Evolutionary conservation across 1,140 invertebrate genomes (phyloP).

Genomic region (Caligus rogercresseyi): DNA sequence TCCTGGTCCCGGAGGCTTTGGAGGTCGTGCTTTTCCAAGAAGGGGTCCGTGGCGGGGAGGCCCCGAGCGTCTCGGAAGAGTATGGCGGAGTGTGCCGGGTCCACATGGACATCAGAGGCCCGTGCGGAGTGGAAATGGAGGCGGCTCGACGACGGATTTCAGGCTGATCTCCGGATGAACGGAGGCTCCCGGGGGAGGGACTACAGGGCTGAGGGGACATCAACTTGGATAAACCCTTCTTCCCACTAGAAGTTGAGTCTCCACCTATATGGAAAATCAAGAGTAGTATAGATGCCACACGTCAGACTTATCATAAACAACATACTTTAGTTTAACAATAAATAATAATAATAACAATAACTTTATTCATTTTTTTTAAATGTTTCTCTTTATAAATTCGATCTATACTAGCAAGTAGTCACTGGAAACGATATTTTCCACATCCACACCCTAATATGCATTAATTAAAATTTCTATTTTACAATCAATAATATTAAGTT

Average conservation of each 20-base stretch:
- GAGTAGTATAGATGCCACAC: too few species aligned
- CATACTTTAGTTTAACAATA: too few species aligned
- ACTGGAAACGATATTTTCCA: too few species aligned
- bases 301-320: too few species aligned
- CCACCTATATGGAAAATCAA: too few species aligned
- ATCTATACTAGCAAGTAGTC: too few species aligned
- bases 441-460: too few species aligned
- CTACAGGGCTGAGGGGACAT: background rate
- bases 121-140: conserved; percentile 31
- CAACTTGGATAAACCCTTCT: background rate
- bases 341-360: too few species aligned
- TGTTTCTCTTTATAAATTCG: too few species aligned
- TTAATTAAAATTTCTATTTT: too few species aligned
- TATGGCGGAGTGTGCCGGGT: conserved; percentile 67
- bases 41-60: conserved; percentile 67
- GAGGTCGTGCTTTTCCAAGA: conserved; percentile 63
- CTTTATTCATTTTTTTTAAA: too few species aligned
- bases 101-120: conserved; percentile 43
- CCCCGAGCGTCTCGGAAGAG: conserved; percentile 68
- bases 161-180: conserved; percentile 18
- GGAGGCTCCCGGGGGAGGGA: background rate
- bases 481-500: too few species aligned
- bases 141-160: conserved; percentile 21
- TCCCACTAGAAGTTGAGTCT: background rate
- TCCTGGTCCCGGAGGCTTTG: conserved; percentile 74